Evolutionary conservation across 2,888 invertebrate species (phyloP).

Genomic region (Metopia argyrocephala): DNA sequence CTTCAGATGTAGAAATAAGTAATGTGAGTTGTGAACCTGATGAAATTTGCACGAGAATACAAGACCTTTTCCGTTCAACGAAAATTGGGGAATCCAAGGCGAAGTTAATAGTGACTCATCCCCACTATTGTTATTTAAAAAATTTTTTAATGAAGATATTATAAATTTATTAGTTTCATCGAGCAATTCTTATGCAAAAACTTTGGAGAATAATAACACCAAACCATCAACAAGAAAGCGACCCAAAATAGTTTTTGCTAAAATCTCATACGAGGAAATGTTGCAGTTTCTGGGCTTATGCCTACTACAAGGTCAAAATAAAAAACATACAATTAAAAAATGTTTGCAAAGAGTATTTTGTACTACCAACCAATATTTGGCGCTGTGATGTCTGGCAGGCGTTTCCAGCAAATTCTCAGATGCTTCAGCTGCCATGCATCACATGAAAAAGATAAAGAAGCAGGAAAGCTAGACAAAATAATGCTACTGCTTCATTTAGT

Average conservation of each 20-base stretch:
- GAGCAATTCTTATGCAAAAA: slow-evolving; percentile 18
- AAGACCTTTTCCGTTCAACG: slow-evolving; percentile 10
- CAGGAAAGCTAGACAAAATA: slow-evolving; percentile 5
- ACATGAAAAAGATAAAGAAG: slow-evolving; percentile 2
- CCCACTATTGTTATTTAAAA: slow-evolving; percentile 10
- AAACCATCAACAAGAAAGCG: no score
- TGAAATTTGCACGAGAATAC: slow-evolving; percentile 6
- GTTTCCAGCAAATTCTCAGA: no score
- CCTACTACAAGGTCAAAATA: no score
- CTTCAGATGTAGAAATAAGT: slow-evolving; percentile 4
- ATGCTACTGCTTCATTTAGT: slow-evolving; percentile 2
- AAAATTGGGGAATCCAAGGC: slow-evolving; percentile 14
- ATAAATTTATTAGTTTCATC: slow-evolving; percentile 12
- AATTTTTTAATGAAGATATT: slow-evolving; percentile 15
- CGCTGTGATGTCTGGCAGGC: no score
- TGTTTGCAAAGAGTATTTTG: no score
- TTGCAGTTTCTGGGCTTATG: no score
- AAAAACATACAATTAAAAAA: slow-evolving; percentile 12
- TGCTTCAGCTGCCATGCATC: no score
- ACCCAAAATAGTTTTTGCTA: no score
- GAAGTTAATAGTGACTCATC: slow-evolving; percentile 19
- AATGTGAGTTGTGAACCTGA: slow-evolving; percentile 3
- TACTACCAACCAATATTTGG: no score
- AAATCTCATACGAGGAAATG: slow-evolving; percentile 1
- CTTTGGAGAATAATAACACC: no score